These are phyloP conservation scores for Vespertilio murinus DNA, from an alignment of 2,797 vertebrate species.

Conservation along the genomic window DNA sequence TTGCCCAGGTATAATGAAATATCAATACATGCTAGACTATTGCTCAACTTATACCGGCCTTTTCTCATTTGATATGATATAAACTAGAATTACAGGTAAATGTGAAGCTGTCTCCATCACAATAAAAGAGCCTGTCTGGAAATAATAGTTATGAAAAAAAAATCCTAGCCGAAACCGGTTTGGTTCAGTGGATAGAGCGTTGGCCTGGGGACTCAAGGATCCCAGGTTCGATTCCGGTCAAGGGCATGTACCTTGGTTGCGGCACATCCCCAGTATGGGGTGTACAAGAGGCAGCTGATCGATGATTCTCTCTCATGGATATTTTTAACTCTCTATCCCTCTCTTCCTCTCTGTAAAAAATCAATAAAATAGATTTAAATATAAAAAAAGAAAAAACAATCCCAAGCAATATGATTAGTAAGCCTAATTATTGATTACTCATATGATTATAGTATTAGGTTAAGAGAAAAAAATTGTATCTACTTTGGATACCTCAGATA, in stretches of 20 bases:
- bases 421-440: neutral
- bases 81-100: neutral
- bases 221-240: too few relatives aligned
- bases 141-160: neutral
- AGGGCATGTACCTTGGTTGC: too few relatives aligned
- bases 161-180: too few relatives aligned
- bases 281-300: too few relatives aligned
- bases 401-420: neutral
- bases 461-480: neutral
- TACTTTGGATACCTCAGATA: conserved; percentile 25
- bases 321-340: too few relatives aligned
- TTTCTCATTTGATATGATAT: neutral
- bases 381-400: neutral
- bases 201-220: too few relatives aligned
- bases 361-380: too few relatives aligned
- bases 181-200: too few relatives aligned
- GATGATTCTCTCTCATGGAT: too few relatives aligned
- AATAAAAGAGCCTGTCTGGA: neutral
- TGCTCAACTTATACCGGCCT: neutral
- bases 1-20: neutral
- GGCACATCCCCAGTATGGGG: too few relatives aligned
- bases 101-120: conserved; percentile 7
- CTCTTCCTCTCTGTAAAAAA: too few relatives aligned
- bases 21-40: neutral
- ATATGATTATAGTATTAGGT: neutral